Evolutionary conservation across 2,797 vertebrate species (phyloP).

Genomic region (Phoebastria nigripes): DNA sequence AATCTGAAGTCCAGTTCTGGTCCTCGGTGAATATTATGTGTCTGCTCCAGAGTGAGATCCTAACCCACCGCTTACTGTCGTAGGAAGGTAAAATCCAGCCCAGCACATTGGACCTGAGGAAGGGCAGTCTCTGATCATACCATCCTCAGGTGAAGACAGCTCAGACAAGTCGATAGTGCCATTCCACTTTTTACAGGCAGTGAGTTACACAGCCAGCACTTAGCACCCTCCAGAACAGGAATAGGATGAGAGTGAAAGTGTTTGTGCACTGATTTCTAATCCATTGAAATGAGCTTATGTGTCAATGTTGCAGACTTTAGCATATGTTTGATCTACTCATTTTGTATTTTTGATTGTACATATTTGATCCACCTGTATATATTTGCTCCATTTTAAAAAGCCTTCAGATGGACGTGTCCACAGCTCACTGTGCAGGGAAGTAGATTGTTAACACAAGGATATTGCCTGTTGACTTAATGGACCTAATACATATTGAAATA

Average conservation of each 20-base stretch:
- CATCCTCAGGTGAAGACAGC: background rate
- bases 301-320: background rate
- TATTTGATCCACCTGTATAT: background rate
- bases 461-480: background rate
- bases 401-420: rapidly evolving
- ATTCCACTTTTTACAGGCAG: background rate
- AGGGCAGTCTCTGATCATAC: background rate
- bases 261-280: background rate
- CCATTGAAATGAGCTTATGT: background rate
- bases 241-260: background rate
- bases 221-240: background rate
- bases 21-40: background rate
- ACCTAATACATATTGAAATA: background rate
- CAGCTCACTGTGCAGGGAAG: background rate
- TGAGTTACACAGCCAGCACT: background rate
- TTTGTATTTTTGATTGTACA: background rate
- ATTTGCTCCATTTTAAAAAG: background rate
- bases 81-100: background rate
- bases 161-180: background rate
- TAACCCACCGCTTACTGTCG: background rate
- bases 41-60: background rate
- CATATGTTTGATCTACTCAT: background rate
- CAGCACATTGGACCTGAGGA: background rate
- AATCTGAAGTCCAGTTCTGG: background rate
- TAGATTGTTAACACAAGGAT: background rate